Evolutionary conservation across 1,140 invertebrate genomes (phyloP), one percentile per base, ranked within the genome.

Genomic region (Parasteatoda tepidariorum): DNA sequence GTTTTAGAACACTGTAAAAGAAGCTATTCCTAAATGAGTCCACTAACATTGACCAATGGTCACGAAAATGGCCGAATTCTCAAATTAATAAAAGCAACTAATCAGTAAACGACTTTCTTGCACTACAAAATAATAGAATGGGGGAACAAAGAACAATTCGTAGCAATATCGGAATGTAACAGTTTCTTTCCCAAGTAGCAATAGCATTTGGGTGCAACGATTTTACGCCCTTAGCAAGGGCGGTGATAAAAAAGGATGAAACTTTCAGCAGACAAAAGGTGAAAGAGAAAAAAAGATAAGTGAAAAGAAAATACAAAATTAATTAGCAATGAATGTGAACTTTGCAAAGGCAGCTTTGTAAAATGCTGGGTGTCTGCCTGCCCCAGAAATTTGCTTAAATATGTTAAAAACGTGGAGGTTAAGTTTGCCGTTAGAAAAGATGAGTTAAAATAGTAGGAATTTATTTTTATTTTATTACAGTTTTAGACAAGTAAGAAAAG

Each of bases 21-120:
- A n/a, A n/a, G n/a, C n/a, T n/a, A n/a, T n/a, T n/a, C n/a, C n/a
- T n/a, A n/a, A n/a, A n/a, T n/a, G n/a, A n/a, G n/a, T n/a, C n/a
- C n/a, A n/a, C 30, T 41, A 76, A 67, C 75, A 79, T 79, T 79
- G 62, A 68, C 62, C 62, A 79, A 26, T 57, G 75, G 64, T 79
- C 75, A 79, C 75, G 75, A 67, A 79, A 67, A 55, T 67, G 75
- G 41, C 75, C 75, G 64, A 54, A 24, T 67, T 76, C 22, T 26
- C 7, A 9, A 64, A 9, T 22, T 7, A 76, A 76, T 34, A n/a
- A n/a, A 64, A 48, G 33, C n/a, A 26, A 28, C 24, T 64, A 28
- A 64, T 11, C 28, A 31, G 1, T 13, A 64, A 5, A 28, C 7
- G n/a, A 64, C 61, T 59, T 2, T 59, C n/a, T 48, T 48, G 38